A percentile compares a stretch with the other conserved stretches of the same genome.
Conservation (phyloP, 35 echinoderm and acorn worm genomes). For the Apostichopus japonicus region DNA sequence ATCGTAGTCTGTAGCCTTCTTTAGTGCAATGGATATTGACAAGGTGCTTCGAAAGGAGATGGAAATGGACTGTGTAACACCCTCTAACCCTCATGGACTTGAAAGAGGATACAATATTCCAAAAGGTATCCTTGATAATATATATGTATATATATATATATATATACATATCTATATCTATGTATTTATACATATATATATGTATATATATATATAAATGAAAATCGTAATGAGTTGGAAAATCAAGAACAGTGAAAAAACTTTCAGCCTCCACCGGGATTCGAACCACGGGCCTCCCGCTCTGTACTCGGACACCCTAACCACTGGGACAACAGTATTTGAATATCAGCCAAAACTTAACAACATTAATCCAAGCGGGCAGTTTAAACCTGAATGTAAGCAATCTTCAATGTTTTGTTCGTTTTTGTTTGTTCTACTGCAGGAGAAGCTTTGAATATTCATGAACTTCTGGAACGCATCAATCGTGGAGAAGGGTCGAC, state of each 20-base stretch:
- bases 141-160: no score
- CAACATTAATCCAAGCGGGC: not conserved
- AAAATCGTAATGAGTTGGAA: no score
- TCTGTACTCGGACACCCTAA: no score
- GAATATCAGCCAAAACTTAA: not conserved
- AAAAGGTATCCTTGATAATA: slow-evolving; percentile 54
- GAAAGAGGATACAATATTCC: slow-evolving; percentile 91
- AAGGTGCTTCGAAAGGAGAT: slow-evolving; percentile 92
- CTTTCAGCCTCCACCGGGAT: no score
- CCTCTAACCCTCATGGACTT: slow-evolving; percentile 94
- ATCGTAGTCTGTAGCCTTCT: slow-evolving; percentile 94
- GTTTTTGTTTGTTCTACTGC: not conserved
- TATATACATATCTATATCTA: no score
- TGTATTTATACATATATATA: no score
- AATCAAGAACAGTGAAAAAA: no score
- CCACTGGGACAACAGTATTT: no score
- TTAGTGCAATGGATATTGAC: slow-evolving; percentile 97
- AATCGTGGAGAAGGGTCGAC: slow-evolving; percentile 49
- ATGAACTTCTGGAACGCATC: slow-evolving; percentile 74
- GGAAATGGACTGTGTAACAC: slow-evolving; percentile 89
- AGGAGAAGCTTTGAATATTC: slow-evolving; percentile 91
- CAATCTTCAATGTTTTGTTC: no score
- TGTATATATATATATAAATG: no score
- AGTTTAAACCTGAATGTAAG: no score
- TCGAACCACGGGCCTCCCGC: no score